Conservation (phyloP, 2,888 invertebrate species). For the Pomacea canaliculata region DNA sequence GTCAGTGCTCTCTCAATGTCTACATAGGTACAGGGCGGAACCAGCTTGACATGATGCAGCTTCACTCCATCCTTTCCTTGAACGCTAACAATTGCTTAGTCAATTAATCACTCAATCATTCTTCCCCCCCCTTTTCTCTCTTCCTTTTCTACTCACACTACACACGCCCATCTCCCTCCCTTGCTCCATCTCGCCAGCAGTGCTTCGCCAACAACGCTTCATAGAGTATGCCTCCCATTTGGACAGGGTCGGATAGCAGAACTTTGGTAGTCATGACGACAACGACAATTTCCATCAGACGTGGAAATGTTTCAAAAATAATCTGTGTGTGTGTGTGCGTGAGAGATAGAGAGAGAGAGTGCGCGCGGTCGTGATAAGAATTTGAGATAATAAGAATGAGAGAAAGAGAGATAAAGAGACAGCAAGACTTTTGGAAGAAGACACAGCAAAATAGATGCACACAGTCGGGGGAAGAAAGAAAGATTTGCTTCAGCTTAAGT, state of each 20-base stretch:
- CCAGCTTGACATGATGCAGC: too few species aligned
- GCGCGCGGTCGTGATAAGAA: neutral
- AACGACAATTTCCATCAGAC: slow-evolving; percentile 4
- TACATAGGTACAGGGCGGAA: too few species aligned
- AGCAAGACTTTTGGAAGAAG: neutral
- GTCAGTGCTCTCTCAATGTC: too few species aligned
- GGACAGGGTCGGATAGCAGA: slow-evolving; percentile 36
- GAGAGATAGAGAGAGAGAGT: neutral
- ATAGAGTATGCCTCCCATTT: slow-evolving; percentile 30
- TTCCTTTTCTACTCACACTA: neutral
- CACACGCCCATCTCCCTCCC: neutral
- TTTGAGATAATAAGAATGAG: neutral
- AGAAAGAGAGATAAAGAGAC: neutral
- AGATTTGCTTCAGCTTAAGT: neutral
- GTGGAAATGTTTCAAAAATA: neutral
- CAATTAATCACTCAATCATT: too few species aligned
- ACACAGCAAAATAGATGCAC: neutral
- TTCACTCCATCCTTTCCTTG: too few species aligned
- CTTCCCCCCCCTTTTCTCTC: slow-evolving; percentile 1
- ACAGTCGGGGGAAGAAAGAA: neutral
- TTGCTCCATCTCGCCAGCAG: neutral
- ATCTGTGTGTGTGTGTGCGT: neutral
- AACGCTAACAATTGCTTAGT: too few species aligned
- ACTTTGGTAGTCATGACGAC: slow-evolving; percentile 38
- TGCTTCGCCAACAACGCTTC: neutral